phyloP scores from a whole-genome alignment of 2,888 invertebrate species.

The Lepetodrilus schrolli region DNA sequence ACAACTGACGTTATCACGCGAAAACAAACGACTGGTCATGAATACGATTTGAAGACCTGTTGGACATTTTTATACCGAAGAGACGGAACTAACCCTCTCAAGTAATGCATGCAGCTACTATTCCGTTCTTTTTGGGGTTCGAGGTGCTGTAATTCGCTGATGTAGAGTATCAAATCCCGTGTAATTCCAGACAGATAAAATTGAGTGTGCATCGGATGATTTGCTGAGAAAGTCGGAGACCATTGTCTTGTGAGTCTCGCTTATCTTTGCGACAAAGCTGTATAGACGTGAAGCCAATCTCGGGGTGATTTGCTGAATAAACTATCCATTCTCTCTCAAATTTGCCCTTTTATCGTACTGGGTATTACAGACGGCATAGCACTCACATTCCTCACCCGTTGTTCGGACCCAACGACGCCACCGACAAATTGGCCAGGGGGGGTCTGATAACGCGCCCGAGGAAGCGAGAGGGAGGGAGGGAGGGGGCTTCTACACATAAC shows the following conservation, averaged over 20 bases:
- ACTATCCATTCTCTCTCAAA: slow-evolving; percentile 21
- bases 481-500: too few species aligned
- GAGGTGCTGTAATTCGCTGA: not conserved
- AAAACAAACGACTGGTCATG: not conserved
- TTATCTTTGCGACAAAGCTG: slow-evolving; percentile 2
- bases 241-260: not conserved
- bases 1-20: not conserved
- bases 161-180: not conserved
- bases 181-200: not conserved
- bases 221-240: not conserved
- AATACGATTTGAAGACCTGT: not conserved
- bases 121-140: too few species aligned
- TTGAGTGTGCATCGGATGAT: not conserved
- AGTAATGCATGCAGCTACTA: not conserved
- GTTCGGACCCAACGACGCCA: not conserved
- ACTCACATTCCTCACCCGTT: not conserved
- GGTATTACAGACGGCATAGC: not conserved
- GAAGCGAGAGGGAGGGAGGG: too few species aligned
- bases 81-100: not conserved
- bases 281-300: slow-evolving; percentile 10
- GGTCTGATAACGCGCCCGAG: slow-evolving; percentile 9
- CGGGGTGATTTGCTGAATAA: slow-evolving; percentile 13
- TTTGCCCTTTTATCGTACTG: not conserved
- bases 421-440: slow-evolving; percentile 1
- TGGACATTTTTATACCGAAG: not conserved